Conservation (phyloP, 2,797 vertebrate genomes). For the Acipenser oxyrinchus region DNA sequence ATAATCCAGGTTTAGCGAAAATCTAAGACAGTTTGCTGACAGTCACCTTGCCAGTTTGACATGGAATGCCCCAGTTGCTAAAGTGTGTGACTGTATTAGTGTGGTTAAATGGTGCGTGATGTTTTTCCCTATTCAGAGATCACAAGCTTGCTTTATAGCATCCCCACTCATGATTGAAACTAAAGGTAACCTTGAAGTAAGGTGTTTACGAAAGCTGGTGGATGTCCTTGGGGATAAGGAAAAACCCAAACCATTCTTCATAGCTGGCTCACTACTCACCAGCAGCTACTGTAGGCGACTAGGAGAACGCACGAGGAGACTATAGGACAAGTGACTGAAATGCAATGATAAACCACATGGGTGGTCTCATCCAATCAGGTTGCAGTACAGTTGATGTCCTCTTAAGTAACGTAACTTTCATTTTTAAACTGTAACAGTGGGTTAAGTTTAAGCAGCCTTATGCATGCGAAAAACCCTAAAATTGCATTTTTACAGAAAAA, state of each 20-base stretch:
- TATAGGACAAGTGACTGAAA: too few species aligned
- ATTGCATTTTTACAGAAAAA: too few species aligned
- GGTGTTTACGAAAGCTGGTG: neutral
- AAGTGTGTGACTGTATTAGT: neutral
- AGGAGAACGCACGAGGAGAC: too few species aligned
- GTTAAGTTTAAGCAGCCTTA: too few species aligned
- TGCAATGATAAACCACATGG: too few species aligned
- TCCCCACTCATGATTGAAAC: neutral
- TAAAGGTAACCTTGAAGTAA: neutral
- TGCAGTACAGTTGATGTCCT: too few species aligned
- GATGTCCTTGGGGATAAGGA: neutral
- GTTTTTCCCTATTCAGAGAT: neutral
- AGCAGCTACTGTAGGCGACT: neutral
- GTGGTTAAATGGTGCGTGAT: neutral
- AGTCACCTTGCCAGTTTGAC: neutral
- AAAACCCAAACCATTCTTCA: slow-evolving; percentile 1
- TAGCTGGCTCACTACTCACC: neutral
- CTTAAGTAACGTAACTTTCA: too few species aligned
- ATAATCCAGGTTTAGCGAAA: neutral
- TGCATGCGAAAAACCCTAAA: too few species aligned
- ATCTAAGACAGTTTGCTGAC: neutral
- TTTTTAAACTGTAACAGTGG: too few species aligned
- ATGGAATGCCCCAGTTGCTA: neutral
- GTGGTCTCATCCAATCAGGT: too few species aligned
- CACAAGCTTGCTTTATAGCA: slow-evolving; percentile 1